Evolutionary conservation across 37 sponge, comb jelly and placozoan species (phyloP).

Genomic region (Chondrilla cf. caribensis): DNA sequence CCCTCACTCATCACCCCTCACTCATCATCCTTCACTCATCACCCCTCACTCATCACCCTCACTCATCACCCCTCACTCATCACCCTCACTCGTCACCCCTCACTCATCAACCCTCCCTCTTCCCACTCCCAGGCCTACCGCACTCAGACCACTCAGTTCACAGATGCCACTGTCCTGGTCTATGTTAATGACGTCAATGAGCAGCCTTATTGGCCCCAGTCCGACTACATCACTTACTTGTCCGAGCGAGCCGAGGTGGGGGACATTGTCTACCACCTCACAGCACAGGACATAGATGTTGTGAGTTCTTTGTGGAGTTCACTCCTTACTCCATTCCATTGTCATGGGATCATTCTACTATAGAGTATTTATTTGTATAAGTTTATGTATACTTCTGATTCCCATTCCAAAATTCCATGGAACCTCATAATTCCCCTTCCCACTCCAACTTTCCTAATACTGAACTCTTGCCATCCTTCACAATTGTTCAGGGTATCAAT

Average conservation of each 20-base stretch:
- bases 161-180: constrained; percentile 15
- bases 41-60: too few species aligned
- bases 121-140: neutral
- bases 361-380: too few species aligned
- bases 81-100: neutral
- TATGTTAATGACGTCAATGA: constrained; percentile 21
- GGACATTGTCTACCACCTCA: neutral
- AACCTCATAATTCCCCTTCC: neutral
- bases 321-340: too few species aligned
- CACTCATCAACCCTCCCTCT: neutral
- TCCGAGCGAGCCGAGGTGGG: neutral
- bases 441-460: neutral
- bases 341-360: too few species aligned
- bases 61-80: too few species aligned
- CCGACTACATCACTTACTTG: neutral
- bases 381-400: too few species aligned
- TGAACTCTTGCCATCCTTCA: too few species aligned
- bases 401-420: too few species aligned
- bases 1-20: too few species aligned
- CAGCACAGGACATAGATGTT: neutral
- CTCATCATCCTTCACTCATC: too few species aligned
- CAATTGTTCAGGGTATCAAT: neutral
- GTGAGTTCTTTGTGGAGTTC: neutral
- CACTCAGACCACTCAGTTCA: neutral
- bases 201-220: neutral